These are phyloP conservation scores for Eupithecia dodoneata DNA, from an alignment of 2,888 invertebrate species.

Conservation along the genomic window DNA sequence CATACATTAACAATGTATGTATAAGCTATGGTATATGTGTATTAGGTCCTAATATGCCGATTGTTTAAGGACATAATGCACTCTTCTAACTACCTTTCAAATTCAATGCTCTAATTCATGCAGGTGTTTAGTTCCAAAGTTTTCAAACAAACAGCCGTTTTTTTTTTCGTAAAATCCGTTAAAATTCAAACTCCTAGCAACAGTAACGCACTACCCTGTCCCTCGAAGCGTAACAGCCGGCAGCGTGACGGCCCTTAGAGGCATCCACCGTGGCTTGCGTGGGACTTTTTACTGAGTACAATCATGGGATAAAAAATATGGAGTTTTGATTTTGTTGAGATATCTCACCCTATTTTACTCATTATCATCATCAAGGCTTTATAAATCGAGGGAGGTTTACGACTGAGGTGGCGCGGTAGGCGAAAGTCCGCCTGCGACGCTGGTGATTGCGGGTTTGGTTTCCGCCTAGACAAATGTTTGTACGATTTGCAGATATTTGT, in stretches of 20 bases:
- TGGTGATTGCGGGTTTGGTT: too few relatives aligned
- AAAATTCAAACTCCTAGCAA: slow-evolving; percentile 45
- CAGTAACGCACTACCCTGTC: slow-evolving; percentile 46
- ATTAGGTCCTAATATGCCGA: too few relatives aligned
- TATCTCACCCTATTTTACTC: not conserved
- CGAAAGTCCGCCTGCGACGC: too few relatives aligned
- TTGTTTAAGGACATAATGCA: not conserved
- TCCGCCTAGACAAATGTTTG: too few relatives aligned
- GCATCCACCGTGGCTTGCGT: slow-evolving; percentile 62
- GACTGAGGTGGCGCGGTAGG: too few relatives aligned
- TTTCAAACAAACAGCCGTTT: slow-evolving; percentile 7
- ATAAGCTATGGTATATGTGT: too few relatives aligned
- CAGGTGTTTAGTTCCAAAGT: not conserved
- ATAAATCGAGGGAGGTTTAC: not conserved
- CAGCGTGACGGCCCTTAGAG: slow-evolving; percentile 60
- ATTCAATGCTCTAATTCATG: not conserved
- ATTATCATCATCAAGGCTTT: not conserved
- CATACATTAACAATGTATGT: too few relatives aligned
- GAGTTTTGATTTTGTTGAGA: slow-evolving; percentile 11
- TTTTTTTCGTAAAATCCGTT: slow-evolving; percentile 39
- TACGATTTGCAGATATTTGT: too few relatives aligned
- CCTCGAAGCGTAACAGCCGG: slow-evolving; percentile 57
- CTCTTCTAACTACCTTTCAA: not conserved
- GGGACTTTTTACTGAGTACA: slow-evolving; percentile 40
- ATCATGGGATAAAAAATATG: slow-evolving; percentile 14